Evolutionary conservation across 2,113 vertebrate species (phyloP).

Genomic region (Benitochromis conjunctus): DNA sequence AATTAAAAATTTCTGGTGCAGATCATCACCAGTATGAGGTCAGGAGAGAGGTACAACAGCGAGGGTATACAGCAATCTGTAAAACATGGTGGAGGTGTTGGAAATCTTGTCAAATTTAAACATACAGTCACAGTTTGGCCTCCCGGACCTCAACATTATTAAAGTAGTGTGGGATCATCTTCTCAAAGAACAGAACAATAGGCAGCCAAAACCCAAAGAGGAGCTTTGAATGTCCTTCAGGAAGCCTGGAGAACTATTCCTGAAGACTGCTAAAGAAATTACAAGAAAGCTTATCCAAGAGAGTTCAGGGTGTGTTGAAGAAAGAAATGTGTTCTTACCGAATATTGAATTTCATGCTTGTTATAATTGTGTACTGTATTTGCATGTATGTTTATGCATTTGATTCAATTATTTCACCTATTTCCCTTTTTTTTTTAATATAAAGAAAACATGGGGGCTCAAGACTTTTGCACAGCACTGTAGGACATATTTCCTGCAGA

Average conservation of each 20-base stretch:
- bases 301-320: not conserved
- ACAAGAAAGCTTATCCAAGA: not conserved
- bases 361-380: not conserved
- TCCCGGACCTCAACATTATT: not conserved
- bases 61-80: too few relatives aligned
- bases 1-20: not conserved
- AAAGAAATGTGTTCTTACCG: not conserved
- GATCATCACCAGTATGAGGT: not conserved
- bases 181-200: not conserved
- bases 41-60: not conserved
- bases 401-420: too few relatives aligned
- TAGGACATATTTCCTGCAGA: not conserved
- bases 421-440: not conserved
- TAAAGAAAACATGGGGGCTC: not conserved
- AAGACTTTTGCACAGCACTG: not conserved
- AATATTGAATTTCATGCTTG: not conserved
- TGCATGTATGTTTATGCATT: not conserved
- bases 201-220: not conserved
- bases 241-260: not conserved
- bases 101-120: not conserved
- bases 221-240: not conserved
- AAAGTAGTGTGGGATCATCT: not conserved
- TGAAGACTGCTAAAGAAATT: not conserved
- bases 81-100: not conserved
- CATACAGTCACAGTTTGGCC: not conserved